Evolutionary conservation across 2,888 invertebrate genomes (phyloP), one percentile per base, ranked within the genome.

Genomic region (Eledone cirrhosa): DNA sequence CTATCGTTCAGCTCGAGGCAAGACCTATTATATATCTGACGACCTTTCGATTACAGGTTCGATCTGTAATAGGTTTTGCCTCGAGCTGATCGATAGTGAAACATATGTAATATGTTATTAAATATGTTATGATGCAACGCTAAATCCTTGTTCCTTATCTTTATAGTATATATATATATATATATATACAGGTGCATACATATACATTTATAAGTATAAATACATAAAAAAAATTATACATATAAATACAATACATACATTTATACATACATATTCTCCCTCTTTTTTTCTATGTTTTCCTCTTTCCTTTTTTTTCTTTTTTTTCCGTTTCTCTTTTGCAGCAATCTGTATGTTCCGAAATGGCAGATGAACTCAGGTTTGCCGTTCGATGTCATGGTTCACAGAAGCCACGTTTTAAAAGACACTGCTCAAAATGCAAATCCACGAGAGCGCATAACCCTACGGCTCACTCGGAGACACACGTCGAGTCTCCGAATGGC

Each of bases 341-440:
- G 90, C 95, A 97, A 92, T 96, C 97, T 0, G 92, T 98, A 78
- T 98, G 97, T 91, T 95, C 96, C 67, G 97, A 98, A 92, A 97
- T 98, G 96, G 96, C 94, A 1, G 94, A 97, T 92, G 97, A 98
- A 92, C 91, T 98, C 80, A 93, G 96, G 48, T 97, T 97, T 89
- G 97, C 98, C 0, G 94, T 98, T 90, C 93, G 95, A 77, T 97
- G 97, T 90, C 93, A 94, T 29, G 96, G 96, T 8, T 95, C 96
- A 1, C 93, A 94, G 82, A 92, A 96, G 81, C 95, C 96, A 2
- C 83, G 83, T 78, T 82, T 83, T 74, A 85, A 85, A 80, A 82
- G 83, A 76, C 80, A 81, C 75, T 87, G 86, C 80, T 83, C 84
- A 67, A 84, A 84, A 78, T 86, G 86, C 80, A 86, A 85, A 82